phyloP scores from a whole-genome alignment of 2,888 invertebrate genomes.

The Cephus rjabovi region DNA sequence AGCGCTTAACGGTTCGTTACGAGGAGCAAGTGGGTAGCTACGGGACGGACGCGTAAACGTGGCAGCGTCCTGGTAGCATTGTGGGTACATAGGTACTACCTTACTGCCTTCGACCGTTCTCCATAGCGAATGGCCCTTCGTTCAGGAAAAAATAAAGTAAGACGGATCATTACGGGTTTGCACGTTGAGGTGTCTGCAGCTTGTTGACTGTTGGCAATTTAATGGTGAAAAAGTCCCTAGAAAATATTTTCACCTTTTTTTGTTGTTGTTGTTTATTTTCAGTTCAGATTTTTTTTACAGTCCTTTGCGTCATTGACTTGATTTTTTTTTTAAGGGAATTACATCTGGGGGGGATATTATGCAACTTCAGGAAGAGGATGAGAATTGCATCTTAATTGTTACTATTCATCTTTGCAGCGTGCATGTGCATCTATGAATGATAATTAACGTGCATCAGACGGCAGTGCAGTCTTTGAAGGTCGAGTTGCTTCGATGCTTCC shows the following conservation, averaged over 20 bases:
- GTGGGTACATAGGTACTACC: not conserved
- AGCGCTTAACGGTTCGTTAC: conserved; percentile 48
- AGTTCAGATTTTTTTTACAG: not conserved
- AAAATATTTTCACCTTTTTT: not conserved
- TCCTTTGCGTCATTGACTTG: not conserved
- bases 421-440: conserved; percentile 20
- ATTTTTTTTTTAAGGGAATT: not conserved
- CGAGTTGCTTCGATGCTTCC: conserved; percentile 52
- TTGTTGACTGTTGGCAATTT: not conserved
- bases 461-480: conserved; percentile 54
- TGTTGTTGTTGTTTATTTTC: not conserved
- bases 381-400: not conserved
- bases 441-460: conserved; percentile 39
- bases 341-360: not conserved
- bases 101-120: not conserved
- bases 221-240: not conserved
- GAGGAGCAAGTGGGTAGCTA: conserved; percentile 26
- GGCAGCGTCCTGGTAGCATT: not conserved
- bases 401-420: not conserved
- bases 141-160: not conserved
- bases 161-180: conserved; percentile 38
- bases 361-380: not conserved
- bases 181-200: not conserved
- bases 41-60: not conserved
- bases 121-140: not conserved